Conservation (phyloP, 2,888 invertebrate genomes). For the Aleiodes alternator region DNA sequence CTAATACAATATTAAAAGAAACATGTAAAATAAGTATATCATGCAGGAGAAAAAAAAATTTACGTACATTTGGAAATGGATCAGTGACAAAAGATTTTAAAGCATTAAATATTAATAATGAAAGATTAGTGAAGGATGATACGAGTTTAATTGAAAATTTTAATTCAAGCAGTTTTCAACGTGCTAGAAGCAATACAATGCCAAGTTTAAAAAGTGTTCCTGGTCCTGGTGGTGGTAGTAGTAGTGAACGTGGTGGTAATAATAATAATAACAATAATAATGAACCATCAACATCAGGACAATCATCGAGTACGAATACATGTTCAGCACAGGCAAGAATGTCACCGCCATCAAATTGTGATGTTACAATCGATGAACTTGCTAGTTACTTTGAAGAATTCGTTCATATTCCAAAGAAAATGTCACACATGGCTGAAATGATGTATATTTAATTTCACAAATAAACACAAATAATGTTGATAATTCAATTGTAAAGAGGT, state of each 20-base stretch:
- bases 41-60: conserved; percentile 53
- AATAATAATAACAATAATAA: conserved; percentile 26
- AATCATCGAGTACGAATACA: conserved; percentile 68
- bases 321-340: conserved; percentile 89
- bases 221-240: conserved; percentile 64
- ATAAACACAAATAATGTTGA: too few relatives aligned
- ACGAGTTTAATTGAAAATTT: conserved; percentile 66
- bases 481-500: too few relatives aligned
- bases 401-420: conserved; percentile 97
- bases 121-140: conserved; percentile 69
- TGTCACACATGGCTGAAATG: conserved; percentile 99
- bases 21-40: conserved; percentile 67
- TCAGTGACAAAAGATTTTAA: conserved; percentile 70
- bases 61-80: conserved; percentile 68
- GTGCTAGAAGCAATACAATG: conserved; percentile 73
- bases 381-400: conserved; percentile 97
- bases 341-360: conserved; percentile 82
- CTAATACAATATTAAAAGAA: conserved; percentile 63
- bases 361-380: conserved; percentile 94
- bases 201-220: conserved; percentile 70
- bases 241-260: conserved; percentile 42
- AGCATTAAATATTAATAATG: conserved; percentile 64
- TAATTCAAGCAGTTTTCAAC: conserved; percentile 67
- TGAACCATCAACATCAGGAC: conserved; percentile 46
- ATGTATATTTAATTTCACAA: conserved; percentile 88